Percentiles rank a stretch among this genome's conserved stretches.
Conservation (phyloP, 2,113 vertebrate genomes). For the Protobothrops flavoviridis region DNA sequence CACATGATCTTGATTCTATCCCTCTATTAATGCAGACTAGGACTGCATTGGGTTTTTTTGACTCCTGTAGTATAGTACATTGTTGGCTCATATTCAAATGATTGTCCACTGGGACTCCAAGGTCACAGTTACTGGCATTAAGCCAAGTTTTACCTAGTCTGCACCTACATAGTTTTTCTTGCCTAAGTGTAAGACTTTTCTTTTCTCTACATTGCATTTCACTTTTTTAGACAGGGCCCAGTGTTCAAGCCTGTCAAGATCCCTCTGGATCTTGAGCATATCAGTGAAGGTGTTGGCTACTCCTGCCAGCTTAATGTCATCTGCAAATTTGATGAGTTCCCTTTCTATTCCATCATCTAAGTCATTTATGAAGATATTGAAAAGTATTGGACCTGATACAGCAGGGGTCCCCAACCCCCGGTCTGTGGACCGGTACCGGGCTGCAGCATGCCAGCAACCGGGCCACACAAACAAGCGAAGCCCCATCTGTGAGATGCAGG, state of each 20-base stretch:
- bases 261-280: too few relatives aligned
- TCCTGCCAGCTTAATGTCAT: not conserved
- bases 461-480: too few relatives aligned
- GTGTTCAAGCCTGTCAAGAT: not conserved
- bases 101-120: not conserved
- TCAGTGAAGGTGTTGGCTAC: not conserved
- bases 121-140: not conserved
- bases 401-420: too few relatives aligned
- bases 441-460: too few relatives aligned
- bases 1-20: not conserved
- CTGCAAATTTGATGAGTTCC: not conserved
- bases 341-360: not conserved
- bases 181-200: not conserved
- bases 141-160: not conserved
- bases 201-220: not conserved
- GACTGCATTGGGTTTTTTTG: not conserved
- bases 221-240: not conserved
- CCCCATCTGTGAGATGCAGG: too few relatives aligned
- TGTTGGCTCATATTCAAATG: not conserved
- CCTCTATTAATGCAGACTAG: not conserved
- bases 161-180: not conserved
- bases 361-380: not conserved
- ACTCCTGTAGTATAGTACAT: not conserved
- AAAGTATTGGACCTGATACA: not conserved
- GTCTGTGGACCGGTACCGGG: too few relatives aligned